Base-by-base conservation (phyloP, 2,797 vertebrate species). In the Cyprinella venusta region DNA sequence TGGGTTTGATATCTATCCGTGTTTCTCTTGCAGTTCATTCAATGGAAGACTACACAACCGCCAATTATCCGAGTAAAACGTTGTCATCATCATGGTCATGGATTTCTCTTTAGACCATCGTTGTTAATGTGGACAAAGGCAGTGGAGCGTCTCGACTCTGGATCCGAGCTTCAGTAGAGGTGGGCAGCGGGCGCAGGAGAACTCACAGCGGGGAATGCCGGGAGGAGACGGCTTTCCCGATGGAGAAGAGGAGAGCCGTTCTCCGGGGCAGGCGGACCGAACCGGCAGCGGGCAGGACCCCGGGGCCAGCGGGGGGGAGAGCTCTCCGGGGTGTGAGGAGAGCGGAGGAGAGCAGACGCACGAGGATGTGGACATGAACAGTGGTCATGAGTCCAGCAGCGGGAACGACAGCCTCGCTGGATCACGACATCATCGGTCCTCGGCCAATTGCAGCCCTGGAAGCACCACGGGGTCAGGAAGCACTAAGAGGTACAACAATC, bases 311-410 rank as follows among this genome's bases (percentile, higher is more conserved):
- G 8, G 42, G 10, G 72, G 38, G 8, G 50, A 80, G 9, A 68
- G 26, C 61, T 63, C 42, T 1, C 81, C 87, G 2, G 6, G 74
- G 18, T 81, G 84, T 30, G 90, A 91, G 69, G 89, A 90, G 67
- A 90, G 79, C 0, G 48, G 80, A 30, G 79, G 80, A 56, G 82
- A 92, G 40, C 88, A 83, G 52, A 90, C 85, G 0, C 93, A 89
- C 67, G 93, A 95, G 54, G 92, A 95, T 10, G 90, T 93, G 84
- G 93, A 94, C 70, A 93, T 94, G 92, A 91, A 88, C 0, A 90
- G 89, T 0, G 82, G 86, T 4, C 75, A 83, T 0, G 81, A 82
- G 59, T 87, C 85, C 71, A 85, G 83, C 0, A 90, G 90, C 0
- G 84, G 84, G 33, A 76, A 83, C 0, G 79, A 85, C 45, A 67